phyloP scores from a whole-genome alignment of 2,888 invertebrate genomes.

The Sinohyriopsis cumingii region DNA sequence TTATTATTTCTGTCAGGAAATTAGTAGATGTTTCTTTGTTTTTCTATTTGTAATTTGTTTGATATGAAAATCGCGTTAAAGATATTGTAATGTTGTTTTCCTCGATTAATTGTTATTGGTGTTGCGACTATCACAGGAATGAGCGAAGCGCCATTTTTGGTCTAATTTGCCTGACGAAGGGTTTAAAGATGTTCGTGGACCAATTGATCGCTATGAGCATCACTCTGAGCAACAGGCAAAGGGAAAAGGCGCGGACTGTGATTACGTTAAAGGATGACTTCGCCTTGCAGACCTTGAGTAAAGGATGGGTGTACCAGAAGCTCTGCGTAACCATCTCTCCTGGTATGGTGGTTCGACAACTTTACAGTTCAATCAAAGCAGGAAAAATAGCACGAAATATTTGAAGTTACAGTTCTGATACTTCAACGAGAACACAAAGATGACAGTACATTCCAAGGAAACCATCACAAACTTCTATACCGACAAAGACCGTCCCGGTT shows the following conservation, averaged over 20 bases:
- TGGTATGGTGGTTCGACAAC: conserved; percentile 16
- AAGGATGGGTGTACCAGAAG: conserved; percentile 19
- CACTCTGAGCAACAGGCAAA: conserved; percentile 41
- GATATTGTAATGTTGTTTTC: conserved; percentile 6
- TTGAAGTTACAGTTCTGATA: conserved; percentile 16
- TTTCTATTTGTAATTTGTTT: neutral
- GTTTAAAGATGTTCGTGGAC: conserved; percentile 47
- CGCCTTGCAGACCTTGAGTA: conserved; percentile 1
- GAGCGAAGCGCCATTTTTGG: conserved; percentile 2
- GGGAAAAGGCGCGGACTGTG: conserved; percentile 25
- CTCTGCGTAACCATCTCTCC: conserved; percentile 19
- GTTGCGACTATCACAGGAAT: conserved; percentile 5
- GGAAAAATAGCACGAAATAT: conserved; percentile 18
- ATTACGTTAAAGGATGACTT: conserved; percentile 16
- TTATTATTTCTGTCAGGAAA: neutral
- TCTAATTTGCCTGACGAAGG: conserved; percentile 23
- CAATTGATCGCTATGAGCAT: conserved; percentile 26
- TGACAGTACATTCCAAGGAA: conserved; percentile 11
- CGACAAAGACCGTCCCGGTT: conserved; percentile 16
- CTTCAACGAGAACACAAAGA: conserved; percentile 8
- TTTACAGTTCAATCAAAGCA: conserved; percentile 4
- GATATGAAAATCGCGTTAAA: conserved; percentile 10
- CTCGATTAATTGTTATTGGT: conserved; percentile 14
- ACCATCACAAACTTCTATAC: conserved; percentile 13
- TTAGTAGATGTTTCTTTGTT: neutral